phyloP scores from a whole-genome alignment of 2,797 vertebrate species.

The Lemur catta region DNA sequence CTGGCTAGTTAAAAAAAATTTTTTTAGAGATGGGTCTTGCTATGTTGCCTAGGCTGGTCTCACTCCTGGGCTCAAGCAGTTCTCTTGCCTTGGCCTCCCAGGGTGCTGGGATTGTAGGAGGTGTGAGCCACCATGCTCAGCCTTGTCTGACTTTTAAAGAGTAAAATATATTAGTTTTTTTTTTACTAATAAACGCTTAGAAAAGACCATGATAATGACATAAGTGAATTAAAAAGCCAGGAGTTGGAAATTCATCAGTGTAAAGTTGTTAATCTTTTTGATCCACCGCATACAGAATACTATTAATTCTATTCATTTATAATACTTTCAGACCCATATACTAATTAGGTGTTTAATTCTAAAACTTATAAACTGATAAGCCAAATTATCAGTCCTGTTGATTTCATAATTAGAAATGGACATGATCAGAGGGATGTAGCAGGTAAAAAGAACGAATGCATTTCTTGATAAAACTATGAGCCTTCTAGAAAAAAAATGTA shows the following conservation, averaged over 20 bases:
- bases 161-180: not conserved
- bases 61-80: too few species aligned
- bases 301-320: conserved; percentile 1
- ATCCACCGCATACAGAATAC: not conserved
- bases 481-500: not conserved
- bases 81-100: too few species aligned
- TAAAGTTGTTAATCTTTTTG: not conserved
- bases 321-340: not conserved
- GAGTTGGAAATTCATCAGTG: not conserved
- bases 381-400: not conserved
- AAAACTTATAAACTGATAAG: not conserved
- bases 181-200: not conserved
- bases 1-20: too few species aligned
- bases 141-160: not conserved
- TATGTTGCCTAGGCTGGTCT: too few species aligned
- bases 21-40: too few species aligned
- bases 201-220: not conserved
- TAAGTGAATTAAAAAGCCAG: not conserved
- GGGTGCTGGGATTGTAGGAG: too few species aligned
- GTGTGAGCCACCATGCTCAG: too few species aligned
- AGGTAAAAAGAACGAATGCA: conserved; percentile 19
- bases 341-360: not conserved
- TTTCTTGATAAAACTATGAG: not conserved
- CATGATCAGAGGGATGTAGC: not conserved
- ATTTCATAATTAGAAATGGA: conserved; percentile 37